Evolutionary conservation across 2,888 invertebrate species (phyloP).

Genomic region (Prosapia bicincta): DNA sequence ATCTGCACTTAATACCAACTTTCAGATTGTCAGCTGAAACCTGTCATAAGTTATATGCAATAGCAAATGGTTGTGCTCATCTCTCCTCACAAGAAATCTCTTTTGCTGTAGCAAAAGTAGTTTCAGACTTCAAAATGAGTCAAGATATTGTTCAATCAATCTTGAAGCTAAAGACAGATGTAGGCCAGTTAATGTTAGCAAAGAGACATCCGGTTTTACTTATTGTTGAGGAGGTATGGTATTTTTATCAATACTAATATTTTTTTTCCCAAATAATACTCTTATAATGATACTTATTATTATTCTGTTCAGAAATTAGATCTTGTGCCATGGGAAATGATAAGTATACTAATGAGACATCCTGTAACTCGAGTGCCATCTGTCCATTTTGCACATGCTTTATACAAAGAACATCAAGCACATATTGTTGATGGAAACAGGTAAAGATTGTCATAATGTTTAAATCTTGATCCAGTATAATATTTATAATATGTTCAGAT

Average conservation of each 20-base stretch:
- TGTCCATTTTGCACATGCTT: constrained; percentile 59
- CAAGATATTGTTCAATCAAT: constrained; percentile 24
- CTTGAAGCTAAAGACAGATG: constrained; percentile 25
- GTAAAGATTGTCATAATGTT: constrained; percentile 45
- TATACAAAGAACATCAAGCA: constrained; percentile 58
- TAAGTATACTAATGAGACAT: constrained; percentile 61
- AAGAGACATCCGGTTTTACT: constrained; percentile 60
- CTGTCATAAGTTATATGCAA: constrained; percentile 47
- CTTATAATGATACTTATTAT: constrained; percentile 33
- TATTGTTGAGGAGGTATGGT: constrained; percentile 63
- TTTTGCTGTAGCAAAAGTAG: constrained; percentile 45
- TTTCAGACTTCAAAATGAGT: constrained; percentile 39
- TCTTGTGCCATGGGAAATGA: constrained; percentile 74
- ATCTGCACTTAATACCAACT: neutral
- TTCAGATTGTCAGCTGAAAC: constrained; percentile 37
- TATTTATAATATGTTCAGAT: no score
- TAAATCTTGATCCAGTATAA: no score
- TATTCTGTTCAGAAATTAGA: constrained; percentile 67
- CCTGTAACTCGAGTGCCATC: constrained; percentile 74
- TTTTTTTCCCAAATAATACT: no score
- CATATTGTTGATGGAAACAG: constrained; percentile 56
- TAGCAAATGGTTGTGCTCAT: constrained; percentile 46
- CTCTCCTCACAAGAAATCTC: constrained; percentile 47
- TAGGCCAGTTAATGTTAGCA: constrained; percentile 47
- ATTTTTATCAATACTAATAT: no score